phyloP scores from a whole-genome alignment of 2,888 invertebrate species.

The Harmothoe impar region DNA sequence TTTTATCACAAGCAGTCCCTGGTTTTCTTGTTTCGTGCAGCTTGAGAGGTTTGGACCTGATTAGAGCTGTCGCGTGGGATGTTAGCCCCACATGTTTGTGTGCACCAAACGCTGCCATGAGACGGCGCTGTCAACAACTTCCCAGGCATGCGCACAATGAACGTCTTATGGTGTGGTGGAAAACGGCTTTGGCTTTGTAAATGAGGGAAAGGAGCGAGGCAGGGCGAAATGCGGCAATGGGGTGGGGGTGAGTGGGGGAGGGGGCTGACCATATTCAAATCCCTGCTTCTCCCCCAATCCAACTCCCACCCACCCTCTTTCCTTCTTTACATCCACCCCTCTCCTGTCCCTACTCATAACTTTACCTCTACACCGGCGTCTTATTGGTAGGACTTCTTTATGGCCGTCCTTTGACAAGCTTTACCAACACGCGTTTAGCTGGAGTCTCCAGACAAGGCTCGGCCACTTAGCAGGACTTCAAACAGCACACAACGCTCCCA shows the following conservation, averaged over 20 bases:
- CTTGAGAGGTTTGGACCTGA: slow-evolving; percentile 19
- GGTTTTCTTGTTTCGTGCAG: not conserved
- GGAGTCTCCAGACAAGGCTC: slow-evolving; percentile 33
- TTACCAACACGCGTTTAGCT: slow-evolving; percentile 53
- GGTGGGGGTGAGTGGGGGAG: not conserved
- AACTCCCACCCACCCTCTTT: not conserved
- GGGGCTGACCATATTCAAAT: not conserved
- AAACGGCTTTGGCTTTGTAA: not conserved
- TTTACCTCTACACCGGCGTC: not conserved
- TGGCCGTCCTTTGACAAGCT: slow-evolving; percentile 43
- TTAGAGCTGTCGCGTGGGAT: slow-evolving; percentile 11
- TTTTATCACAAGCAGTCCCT: too few relatives aligned
- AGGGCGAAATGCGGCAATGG: not conserved
- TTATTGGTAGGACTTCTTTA: not conserved
- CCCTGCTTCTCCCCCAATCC: not conserved
- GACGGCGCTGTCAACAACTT: slow-evolving; percentile 44
- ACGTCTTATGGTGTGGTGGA: not conserved
- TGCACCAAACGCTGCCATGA: slow-evolving; percentile 21
- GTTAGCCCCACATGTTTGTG: slow-evolving; percentile 48
- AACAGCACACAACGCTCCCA: slow-evolving; percentile 22
- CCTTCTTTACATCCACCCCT: not conserved
- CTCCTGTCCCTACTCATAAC: too few relatives aligned
- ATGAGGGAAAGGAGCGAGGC: not conserved
- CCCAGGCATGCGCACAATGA: slow-evolving; percentile 7
- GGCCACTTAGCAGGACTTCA: slow-evolving; percentile 51